These are phyloP conservation scores for Rhinella marina DNA, from an alignment of 2,797 vertebrate genomes.

Conservation along the genomic window DNA sequence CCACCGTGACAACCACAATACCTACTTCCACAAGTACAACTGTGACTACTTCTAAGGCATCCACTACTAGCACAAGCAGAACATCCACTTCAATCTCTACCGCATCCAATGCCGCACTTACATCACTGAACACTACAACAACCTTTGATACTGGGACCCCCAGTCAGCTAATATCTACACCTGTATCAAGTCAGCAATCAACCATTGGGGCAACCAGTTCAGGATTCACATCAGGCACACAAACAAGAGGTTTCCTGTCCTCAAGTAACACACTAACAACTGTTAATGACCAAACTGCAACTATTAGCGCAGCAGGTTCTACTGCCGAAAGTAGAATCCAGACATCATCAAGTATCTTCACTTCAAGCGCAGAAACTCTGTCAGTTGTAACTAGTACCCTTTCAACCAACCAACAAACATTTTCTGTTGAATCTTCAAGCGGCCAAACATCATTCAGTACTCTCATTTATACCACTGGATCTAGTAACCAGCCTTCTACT, in stretches of 20 bases:
- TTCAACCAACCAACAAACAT: not conserved
- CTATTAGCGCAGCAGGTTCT: not conserved
- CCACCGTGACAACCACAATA: not conserved
- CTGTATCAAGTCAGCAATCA: not conserved
- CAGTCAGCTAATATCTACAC: not conserved
- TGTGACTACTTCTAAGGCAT: not conserved
- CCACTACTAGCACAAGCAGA: not conserved
- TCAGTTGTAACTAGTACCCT: not conserved
- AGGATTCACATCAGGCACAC: not conserved
- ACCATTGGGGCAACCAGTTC: not conserved
- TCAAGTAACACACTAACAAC: not conserved
- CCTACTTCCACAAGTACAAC: not conserved
- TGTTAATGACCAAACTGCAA: not conserved
- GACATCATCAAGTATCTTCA: not conserved
- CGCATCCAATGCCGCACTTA: not conserved
- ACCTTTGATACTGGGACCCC: slow-evolving; percentile 30
- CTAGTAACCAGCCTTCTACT: not conserved
- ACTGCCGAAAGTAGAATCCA: not conserved
- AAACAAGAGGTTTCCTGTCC: not conserved
- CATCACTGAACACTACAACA: not conserved
- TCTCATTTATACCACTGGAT: not conserved
- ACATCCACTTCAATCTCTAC: not conserved
- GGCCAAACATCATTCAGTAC: not conserved
- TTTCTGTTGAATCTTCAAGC: not conserved
- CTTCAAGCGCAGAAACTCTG: not conserved